A percentile compares a stretch with the other conserved stretches of the same genome.
Evolutionary conservation across 92 coral and sea anemone species (phyloP).

Genomic region (Porites rus): DNA sequence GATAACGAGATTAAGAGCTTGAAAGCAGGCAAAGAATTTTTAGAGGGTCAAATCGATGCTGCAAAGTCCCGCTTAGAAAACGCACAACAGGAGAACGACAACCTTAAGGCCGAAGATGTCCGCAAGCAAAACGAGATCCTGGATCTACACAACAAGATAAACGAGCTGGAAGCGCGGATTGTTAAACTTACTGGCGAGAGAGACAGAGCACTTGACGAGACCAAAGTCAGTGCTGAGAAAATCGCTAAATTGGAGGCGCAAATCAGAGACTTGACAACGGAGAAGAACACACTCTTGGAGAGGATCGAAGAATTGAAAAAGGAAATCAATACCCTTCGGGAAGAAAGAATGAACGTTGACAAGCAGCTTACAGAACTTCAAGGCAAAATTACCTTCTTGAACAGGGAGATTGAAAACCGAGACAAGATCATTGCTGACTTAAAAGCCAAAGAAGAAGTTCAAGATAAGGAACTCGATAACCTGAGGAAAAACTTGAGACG

Average conservation of each 20-base stretch:
- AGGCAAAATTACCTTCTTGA: slow-evolving; percentile 85
- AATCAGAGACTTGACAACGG: slow-evolving; percentile 85
- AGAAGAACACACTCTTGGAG: slow-evolving; percentile 75
- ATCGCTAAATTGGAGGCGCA: slow-evolving; percentile 82
- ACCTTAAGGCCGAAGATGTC: slow-evolving; percentile 71
- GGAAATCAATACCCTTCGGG: slow-evolving; percentile 72
- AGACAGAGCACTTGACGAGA: slow-evolving; percentile 93
- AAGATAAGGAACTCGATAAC: slow-evolving; percentile 87
- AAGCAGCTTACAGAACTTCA: slow-evolving; percentile 87
- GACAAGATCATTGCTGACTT: slow-evolving; percentile 82
- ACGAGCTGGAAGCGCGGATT: slow-evolving; percentile 84
- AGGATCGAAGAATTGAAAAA: slow-evolving; percentile 89
- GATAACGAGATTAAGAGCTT: slow-evolving; percentile 81
- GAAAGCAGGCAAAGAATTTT: slow-evolving; percentile 76
- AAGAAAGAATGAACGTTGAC: slow-evolving; percentile 86
- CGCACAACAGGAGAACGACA: slow-evolving; percentile 77
- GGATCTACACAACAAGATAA: slow-evolving; percentile 79
- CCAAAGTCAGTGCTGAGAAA: slow-evolving; percentile 69
- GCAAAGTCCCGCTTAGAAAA: slow-evolving; percentile 70
- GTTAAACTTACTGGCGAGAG: slow-evolving; percentile 84
- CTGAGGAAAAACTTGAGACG: slow-evolving; percentile 92
- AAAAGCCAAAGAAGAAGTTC: slow-evolving; percentile 78
- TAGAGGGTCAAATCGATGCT: slow-evolving; percentile 80
- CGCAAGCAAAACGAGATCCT: slow-evolving; percentile 77
- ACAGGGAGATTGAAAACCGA: slow-evolving; percentile 84